Conservation (phyloP, 2,888 invertebrate genomes). For the Vanessa cardui region DNA sequence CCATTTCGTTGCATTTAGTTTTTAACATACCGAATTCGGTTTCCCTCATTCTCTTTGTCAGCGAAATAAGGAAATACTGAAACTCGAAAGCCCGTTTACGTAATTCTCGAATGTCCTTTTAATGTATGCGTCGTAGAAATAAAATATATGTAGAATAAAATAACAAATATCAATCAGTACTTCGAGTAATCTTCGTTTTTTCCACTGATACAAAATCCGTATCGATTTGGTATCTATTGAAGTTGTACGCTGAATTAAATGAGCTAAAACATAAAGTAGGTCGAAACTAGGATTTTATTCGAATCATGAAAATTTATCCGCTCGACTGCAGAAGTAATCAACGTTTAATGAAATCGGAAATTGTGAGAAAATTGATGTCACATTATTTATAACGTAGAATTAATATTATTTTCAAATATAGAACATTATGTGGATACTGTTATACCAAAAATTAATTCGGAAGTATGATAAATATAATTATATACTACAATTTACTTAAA, state of each 20-base stretch:
- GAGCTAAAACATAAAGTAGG: conserved; percentile 6
- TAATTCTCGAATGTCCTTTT: background rate
- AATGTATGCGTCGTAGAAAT: background rate
- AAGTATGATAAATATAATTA: background rate
- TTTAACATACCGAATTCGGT: too few species aligned
- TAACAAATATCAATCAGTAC: too few species aligned
- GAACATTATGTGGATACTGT: background rate
- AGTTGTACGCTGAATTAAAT: background rate
- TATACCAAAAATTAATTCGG: too few species aligned
- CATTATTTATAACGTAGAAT: conserved; percentile 3
- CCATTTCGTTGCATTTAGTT: too few species aligned
- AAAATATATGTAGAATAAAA: too few species aligned
- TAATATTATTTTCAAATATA: background rate
- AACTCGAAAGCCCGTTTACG: background rate
- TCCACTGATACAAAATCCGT: too few species aligned
- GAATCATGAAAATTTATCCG: conserved; percentile 12
- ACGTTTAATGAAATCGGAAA: conserved; percentile 16
- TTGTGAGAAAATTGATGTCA: conserved; percentile 12
- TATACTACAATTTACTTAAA: conserved; percentile 1
- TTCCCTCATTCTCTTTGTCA: too few species aligned
- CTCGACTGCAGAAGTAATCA: conserved; percentile 15
- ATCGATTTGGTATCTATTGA: background rate
- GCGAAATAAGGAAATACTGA: too few species aligned
- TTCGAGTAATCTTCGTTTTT: too few species aligned
- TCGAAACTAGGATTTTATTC: conserved; percentile 13